A percentile compares a stretch with the other conserved stretches of the same genome.
Evolutionary conservation across 2,888 invertebrate genomes (phyloP).

Genomic region (Eucera pruinosa): DNA sequence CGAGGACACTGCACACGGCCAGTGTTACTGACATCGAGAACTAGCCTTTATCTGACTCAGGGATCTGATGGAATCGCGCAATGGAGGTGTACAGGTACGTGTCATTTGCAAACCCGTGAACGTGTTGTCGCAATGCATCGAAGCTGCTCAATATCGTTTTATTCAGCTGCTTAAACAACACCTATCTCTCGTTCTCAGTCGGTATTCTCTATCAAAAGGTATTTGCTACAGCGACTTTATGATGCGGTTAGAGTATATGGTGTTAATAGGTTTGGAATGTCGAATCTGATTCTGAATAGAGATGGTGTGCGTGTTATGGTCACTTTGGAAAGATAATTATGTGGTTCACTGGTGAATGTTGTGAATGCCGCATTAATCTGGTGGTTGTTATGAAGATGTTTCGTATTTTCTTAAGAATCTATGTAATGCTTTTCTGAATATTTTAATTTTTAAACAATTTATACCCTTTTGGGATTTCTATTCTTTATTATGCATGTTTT

Average conservation of each 20-base stretch:
- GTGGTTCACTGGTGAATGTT: too few species aligned
- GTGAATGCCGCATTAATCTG: too few species aligned
- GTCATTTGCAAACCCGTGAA: neutral
- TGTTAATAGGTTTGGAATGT: neutral
- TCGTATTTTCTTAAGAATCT: too few species aligned
- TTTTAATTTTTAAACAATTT: neutral
- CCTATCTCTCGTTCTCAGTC: neutral
- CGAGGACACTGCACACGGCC: neutral
- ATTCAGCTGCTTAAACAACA: neutral
- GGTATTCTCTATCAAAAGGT: too few species aligned
- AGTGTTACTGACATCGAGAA: neutral
- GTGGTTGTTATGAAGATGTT: neutral
- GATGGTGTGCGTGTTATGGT: neutral
- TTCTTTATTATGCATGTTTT: too few species aligned
- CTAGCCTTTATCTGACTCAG: neutral
- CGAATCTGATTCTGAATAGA: neutral
- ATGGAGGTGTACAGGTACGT: slow-evolving; percentile 54
- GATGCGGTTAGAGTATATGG: neutral
- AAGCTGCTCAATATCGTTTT: neutral
- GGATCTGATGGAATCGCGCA: slow-evolving; percentile 36
- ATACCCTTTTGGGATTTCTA: neutral
- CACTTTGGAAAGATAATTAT: too few species aligned
- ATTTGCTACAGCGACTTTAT: neutral
- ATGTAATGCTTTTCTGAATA: neutral
- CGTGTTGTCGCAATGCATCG: slow-evolving; percentile 3